phyloP scores from a whole-genome alignment of 2,797 vertebrate species.

The Pipistrellus pygmaeus region DNA sequence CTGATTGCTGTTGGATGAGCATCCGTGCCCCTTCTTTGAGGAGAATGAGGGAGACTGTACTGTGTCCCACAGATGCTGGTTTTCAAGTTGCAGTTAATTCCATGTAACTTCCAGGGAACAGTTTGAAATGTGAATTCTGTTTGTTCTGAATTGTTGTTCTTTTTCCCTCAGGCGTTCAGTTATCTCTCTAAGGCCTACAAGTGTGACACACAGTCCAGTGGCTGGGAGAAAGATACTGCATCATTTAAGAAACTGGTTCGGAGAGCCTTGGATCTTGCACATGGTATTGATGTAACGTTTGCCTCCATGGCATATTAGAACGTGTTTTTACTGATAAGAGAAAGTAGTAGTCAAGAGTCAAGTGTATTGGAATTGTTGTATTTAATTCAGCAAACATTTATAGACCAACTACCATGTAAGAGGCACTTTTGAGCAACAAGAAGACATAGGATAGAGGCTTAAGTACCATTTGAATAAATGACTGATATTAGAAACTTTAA shows the following conservation, averaged over 20 bases:
- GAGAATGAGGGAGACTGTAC: background rate
- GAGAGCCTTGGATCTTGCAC: slow-evolving; percentile 91
- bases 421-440: background rate
- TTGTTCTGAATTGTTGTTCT: slow-evolving; percentile 66
- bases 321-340: slow-evolving; percentile 43
- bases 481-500: background rate
- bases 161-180: slow-evolving; percentile 91
- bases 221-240: slow-evolving; percentile 93
- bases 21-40: background rate
- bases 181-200: slow-evolving; percentile 95
- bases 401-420: background rate
- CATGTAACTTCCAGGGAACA: slow-evolving; percentile 57
- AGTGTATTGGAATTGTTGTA: slow-evolving; percentile 8
- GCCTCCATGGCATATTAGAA: background rate
- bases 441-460: slow-evolving; percentile 26
- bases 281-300: slow-evolving; percentile 87
- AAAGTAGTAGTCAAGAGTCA: slow-evolving; percentile 45
- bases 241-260: slow-evolving; percentile 92
- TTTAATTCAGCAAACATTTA: slow-evolving; percentile 46
- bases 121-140: slow-evolving; percentile 27
- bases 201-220: slow-evolving; percentile 92
- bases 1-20: background rate
- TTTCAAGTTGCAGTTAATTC: slow-evolving; percentile 58
- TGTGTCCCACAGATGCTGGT: background rate
- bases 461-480: background rate